Base-by-base conservation (phyloP, 2,888 invertebrate genomes). In the Aphelenchoides bicaudatus region DNA sequence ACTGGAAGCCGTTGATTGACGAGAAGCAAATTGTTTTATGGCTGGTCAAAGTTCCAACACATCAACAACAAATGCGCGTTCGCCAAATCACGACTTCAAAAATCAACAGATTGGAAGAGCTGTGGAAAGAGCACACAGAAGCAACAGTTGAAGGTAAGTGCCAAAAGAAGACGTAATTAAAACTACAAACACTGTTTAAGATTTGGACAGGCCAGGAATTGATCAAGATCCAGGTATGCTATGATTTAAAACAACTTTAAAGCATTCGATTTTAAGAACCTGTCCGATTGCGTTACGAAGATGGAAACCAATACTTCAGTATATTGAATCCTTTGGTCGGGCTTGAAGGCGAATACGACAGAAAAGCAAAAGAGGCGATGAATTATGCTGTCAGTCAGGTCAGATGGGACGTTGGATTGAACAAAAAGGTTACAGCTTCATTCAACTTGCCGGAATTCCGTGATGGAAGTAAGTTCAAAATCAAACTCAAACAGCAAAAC, bases 151-250 rank as follows among this genome's bases (percentile, higher is more conserved):
- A 1, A 47, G 21, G 27, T 54, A 25, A 8, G 16, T 16, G 23
- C 46, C 51, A 23, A 54, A 82, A 79, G 94, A 94, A 71, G 94
- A 96, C 77, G 89, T 91, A 4, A 92, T 94, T 74, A 96, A 98
- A n/a, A n/a, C n/a, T n/a, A n/a, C n/a, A n/a, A n/a, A n/a, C 0
- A 92, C 92, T 5, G 89, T 98, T 77, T 93, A 94, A 81, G 98
- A 99, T 81, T 83, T 99, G 62, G 94, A 96, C 80, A 92, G 93
- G 78, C 96, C 96, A 0, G 96, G 96, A 0, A 89, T 94, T 0
- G 96, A 96, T 80, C 92, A 93, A 74, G 96, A 98, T 79, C 94
- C 96, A 0, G n/a, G n/a, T n/a, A n/a, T n/a, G n/a, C n/a, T 93
- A 94, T 81, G 98, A 99, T 81, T 83, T 99, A 62, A 94, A 96